phyloP scores from a whole-genome alignment of 2,797 vertebrate species.

The Astyanax mexicanus region DNA sequence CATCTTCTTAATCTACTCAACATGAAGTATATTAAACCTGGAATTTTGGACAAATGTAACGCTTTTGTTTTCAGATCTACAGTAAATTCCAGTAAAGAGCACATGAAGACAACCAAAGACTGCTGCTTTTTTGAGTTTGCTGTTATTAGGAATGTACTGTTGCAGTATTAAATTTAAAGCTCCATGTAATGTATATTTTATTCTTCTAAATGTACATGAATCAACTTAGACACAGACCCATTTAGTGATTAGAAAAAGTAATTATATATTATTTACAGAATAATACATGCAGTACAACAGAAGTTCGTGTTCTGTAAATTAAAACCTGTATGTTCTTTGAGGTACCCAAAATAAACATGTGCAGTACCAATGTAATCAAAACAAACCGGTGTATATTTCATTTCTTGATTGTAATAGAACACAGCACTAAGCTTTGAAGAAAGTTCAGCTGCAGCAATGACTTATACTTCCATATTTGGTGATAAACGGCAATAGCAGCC shows the following conservation, averaged over 20 bases:
- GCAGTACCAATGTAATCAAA: slow-evolving; percentile 64
- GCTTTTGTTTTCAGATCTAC: slow-evolving; percentile 8
- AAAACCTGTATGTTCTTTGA: not conserved
- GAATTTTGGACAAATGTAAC: not conserved
- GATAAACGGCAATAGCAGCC: not conserved
- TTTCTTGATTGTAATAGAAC: not conserved
- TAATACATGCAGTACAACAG: slow-evolving; percentile 22
- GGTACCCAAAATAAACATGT: slow-evolving; percentile 41
- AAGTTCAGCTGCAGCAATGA: not conserved
- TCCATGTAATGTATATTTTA: slow-evolving; percentile 17
- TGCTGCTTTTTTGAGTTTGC: slow-evolving; percentile 50
- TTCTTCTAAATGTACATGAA: slow-evolving; percentile 12
- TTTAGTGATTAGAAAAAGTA: slow-evolving; percentile 44
- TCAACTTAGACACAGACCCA: too few relatives aligned
- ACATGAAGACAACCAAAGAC: slow-evolving; percentile 66
- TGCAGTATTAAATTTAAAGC: slow-evolving; percentile 28
- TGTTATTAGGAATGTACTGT: slow-evolving; percentile 23
- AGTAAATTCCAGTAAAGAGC: slow-evolving; percentile 46
- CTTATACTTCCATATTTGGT: not conserved
- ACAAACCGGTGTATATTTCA: slow-evolving; percentile 59
- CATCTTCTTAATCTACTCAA: slow-evolving; percentile 14
- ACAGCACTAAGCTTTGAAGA: not conserved
- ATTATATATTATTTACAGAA: slow-evolving; percentile 57
- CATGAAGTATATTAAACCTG: not conserved
- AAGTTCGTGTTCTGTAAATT: slow-evolving; percentile 32